These are phyloP conservation scores for Limonius californicus DNA, from an alignment of 1,140 invertebrate genomes.

Conservation along the genomic window DNA sequence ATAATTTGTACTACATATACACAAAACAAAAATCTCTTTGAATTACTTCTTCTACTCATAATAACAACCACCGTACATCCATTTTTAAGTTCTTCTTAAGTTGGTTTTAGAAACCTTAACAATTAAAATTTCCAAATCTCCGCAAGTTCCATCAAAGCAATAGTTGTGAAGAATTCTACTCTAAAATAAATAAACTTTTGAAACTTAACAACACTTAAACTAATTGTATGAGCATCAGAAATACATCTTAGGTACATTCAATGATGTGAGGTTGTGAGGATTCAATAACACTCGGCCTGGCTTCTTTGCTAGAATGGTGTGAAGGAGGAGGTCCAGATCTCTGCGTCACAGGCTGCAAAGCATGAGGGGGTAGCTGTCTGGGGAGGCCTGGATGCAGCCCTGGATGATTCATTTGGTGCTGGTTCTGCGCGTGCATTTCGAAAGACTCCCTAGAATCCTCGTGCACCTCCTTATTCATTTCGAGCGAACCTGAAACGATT, in stretches of 20 bases:
- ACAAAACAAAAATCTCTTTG: too few species aligned
- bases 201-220: conserved; percentile 44
- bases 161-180: not conserved
- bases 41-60: too few species aligned
- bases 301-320: conserved; percentile 55
- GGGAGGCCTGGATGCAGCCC: conserved; percentile 49
- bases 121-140: not conserved
- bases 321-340: conserved; percentile 46
- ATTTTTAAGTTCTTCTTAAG: too few species aligned
- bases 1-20: too few species aligned
- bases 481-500: conserved; percentile 37
- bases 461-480: conserved; percentile 46
- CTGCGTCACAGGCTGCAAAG: conserved; percentile 43
- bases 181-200: conserved; percentile 42
- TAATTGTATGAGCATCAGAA: conserved; percentile 34
- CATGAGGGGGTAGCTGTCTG: conserved; percentile 35
- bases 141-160: not conserved
- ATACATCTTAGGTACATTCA: conserved; percentile 71
- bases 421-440: conserved; percentile 41
- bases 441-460: conserved; percentile 47
- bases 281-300: conserved; percentile 76
- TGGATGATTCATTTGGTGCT: conserved; percentile 42
- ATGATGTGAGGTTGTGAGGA: conserved; percentile 82
- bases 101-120: not conserved
- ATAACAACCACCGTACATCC: too few species aligned